These are phyloP conservation scores for Athrips mouffetella DNA, from an alignment of 2,888 invertebrate genomes.

Conservation along the genomic window DNA sequence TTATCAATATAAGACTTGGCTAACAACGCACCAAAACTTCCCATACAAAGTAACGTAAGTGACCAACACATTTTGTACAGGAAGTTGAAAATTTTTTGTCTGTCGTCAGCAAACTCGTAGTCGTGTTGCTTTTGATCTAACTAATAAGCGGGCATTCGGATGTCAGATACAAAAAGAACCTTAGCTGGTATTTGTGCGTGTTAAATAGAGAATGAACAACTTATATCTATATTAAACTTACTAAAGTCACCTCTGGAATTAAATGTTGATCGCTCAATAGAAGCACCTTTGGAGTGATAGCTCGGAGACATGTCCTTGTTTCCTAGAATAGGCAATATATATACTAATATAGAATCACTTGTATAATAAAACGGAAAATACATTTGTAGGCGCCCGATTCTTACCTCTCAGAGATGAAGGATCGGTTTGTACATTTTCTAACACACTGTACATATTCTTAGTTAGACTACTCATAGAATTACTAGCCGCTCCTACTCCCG, in stretches of 20 bases:
- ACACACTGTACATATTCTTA: constrained; percentile 59
- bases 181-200: too few relatives aligned
- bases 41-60: too few relatives aligned
- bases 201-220: not conserved
- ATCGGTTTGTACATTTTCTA: constrained; percentile 57
- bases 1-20: not conserved
- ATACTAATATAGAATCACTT: not conserved
- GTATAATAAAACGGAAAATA: too few relatives aligned
- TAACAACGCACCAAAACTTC: too few relatives aligned
- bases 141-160: too few relatives aligned
- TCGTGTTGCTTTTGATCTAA: too few relatives aligned
- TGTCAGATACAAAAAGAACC: too few relatives aligned
- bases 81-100: too few relatives aligned
- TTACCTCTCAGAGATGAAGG: constrained; percentile 57
- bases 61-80: too few relatives aligned
- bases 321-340: constrained; percentile 35
- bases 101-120: too few relatives aligned
- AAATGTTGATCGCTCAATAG: constrained; percentile 71
- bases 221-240: constrained; percentile 37
- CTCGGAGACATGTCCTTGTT: constrained; percentile 55
- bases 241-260: constrained; percentile 62
- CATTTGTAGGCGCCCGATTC: constrained; percentile 4
- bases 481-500: too few relatives aligned
- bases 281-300: constrained; percentile 68
- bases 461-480: constrained; percentile 57